Conservation (phyloP, 2,113 vertebrate species). For the Misgurnus anguillicaudatus region DNA sequence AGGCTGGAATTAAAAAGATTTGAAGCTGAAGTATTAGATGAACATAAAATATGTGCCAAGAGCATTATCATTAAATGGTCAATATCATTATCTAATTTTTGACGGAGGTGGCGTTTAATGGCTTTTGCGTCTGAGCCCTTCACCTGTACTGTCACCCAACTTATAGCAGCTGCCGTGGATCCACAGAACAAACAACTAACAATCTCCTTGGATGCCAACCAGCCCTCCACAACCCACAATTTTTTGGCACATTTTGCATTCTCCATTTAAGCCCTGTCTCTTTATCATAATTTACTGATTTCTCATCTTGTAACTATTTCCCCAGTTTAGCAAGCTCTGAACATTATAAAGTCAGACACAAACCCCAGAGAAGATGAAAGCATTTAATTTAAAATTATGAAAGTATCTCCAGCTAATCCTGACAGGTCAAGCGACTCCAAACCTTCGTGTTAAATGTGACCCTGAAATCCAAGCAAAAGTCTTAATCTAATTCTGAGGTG, state of each 20-base stretch:
- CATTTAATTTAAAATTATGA: background rate
- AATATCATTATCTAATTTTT: no score
- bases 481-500: no score
- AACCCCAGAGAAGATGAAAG: background rate
- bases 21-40: no score
- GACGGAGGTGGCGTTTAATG: no score
- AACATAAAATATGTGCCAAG: no score
- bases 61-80: no score
- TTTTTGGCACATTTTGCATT: background rate
- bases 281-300: background rate
- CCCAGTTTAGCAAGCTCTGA: background rate
- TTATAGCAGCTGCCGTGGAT: no score
- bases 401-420: slow-evolving; percentile 15
- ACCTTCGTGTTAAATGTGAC: slow-evolving; percentile 21
- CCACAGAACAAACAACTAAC: background rate
- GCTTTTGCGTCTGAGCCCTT: background rate
- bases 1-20: no score
- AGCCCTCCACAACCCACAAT: background rate
- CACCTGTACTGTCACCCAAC: background rate
- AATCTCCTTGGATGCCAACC: background rate
- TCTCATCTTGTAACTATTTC: slow-evolving; percentile 2
- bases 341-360: background rate
- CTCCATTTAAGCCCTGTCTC: background rate
- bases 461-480: no score
- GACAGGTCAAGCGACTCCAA: slow-evolving; percentile 7